A percentile compares a stretch with the other conserved stretches of the same genome.
phyloP scores from a whole-genome alignment of 2,888 invertebrate species.

The Willowsia nigromaculata region DNA sequence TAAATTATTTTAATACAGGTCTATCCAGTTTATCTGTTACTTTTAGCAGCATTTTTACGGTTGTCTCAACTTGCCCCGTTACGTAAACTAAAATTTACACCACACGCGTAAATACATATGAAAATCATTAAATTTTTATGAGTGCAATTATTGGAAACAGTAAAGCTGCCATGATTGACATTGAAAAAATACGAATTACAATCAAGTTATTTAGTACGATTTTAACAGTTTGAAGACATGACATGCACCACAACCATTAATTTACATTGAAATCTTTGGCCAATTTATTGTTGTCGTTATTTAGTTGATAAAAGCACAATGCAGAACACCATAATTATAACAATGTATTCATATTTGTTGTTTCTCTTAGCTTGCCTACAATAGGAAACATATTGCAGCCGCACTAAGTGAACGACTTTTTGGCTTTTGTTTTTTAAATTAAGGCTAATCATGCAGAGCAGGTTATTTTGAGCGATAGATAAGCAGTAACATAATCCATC shows the following conservation, averaged over 20 bases:
- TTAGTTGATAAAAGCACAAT: background rate
- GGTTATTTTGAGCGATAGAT: background rate
- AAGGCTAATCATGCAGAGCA: background rate
- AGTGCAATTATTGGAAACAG: background rate
- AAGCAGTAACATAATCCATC: background rate
- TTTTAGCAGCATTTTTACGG: background rate
- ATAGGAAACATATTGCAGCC: background rate
- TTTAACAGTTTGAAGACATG: too few relatives aligned
- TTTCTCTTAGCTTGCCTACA: too few relatives aligned
- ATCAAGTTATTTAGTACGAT: background rate
- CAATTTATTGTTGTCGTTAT: background rate
- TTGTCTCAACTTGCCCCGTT: background rate
- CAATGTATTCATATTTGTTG: too few relatives aligned
- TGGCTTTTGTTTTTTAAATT: too few relatives aligned
- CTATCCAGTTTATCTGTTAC: background rate
- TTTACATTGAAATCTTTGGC: background rate
- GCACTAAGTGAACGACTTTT: too few relatives aligned
- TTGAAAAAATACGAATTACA: background rate
- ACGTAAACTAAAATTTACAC: background rate
- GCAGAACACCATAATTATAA: constrained; percentile 10
- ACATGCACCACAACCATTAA: background rate
- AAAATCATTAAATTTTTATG: background rate
- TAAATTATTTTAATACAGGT: background rate
- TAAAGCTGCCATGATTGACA: background rate
- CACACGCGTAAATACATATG: background rate